phyloP scores from a whole-genome alignment of 2,113 vertebrate genomes.

The Oncorhynchus keta region DNA sequence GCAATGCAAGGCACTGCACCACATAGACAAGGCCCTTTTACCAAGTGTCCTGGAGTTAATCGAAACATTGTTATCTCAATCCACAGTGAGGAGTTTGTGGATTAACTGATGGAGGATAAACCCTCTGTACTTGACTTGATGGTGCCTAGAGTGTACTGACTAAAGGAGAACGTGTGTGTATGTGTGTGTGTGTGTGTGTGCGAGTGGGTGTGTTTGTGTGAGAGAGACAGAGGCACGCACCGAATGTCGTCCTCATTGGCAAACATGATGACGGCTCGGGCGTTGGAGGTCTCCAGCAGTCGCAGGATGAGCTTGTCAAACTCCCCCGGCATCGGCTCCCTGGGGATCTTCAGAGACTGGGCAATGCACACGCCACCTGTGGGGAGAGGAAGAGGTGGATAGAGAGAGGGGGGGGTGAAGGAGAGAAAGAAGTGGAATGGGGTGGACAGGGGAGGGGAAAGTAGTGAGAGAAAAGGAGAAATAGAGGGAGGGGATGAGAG shows the following conservation, averaged over 20 bases:
- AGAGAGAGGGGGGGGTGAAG: constrained; percentile 2
- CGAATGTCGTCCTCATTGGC: constrained; percentile 96
- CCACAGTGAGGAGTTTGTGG: constrained; percentile 3
- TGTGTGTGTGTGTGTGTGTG: constrained; percentile 10
- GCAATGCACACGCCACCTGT: constrained; percentile 95
- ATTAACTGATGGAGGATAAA: constrained; percentile 15
- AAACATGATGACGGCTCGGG: constrained; percentile 93
- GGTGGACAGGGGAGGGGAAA: not conserved
- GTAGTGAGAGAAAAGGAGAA: not conserved
- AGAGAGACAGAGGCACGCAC: constrained; percentile 58
- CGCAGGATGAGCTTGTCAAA: constrained; percentile 93
- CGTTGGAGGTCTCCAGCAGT: constrained; percentile 90
- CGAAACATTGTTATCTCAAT: constrained; percentile 7
- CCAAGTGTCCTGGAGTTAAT: constrained; percentile 2
- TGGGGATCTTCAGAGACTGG: constrained; percentile 93
- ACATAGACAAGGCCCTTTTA: not conserved
- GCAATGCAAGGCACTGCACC: not conserved
- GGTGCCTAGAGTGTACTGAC: not conserved
- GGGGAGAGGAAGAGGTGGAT: not conserved
- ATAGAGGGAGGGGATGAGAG: constrained; percentile 7
- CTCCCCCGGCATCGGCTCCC: constrained; percentile 89
- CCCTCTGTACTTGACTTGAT: constrained; percentile 4
- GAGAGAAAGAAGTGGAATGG: not conserved
- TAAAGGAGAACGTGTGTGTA: constrained; percentile 17
- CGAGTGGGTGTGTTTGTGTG: not conserved